A percentile compares a stretch with the other conserved stretches of the same genome.
Evolutionary conservation across 2,888 invertebrate species (phyloP).

Genomic region (Bugulina stolonifera): DNA sequence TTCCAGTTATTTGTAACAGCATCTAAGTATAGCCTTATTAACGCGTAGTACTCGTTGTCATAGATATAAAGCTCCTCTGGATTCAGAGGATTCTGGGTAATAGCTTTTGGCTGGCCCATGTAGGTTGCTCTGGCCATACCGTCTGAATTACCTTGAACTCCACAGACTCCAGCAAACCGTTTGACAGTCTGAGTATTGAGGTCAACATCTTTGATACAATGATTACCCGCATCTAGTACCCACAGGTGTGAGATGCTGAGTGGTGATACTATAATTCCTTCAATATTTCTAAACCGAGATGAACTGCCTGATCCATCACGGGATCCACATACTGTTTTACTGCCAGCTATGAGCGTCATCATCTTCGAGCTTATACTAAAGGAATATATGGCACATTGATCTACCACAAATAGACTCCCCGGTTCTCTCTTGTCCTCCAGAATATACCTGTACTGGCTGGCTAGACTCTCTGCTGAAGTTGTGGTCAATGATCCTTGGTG

Average conservation of each 20-base stretch:
- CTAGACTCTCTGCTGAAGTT: not conserved
- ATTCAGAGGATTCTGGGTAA: not conserved
- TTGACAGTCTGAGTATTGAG: not conserved
- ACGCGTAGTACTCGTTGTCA: not conserved
- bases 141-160: not conserved
- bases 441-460: not conserved
- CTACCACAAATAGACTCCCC: not conserved
- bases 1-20: not conserved
- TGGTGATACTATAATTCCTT: not conserved
- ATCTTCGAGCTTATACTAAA: not conserved
- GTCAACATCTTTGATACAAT: not conserved
- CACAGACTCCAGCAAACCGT: not conserved
- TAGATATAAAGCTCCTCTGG: not conserved
- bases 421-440: not conserved
- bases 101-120: not conserved
- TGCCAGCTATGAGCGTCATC: not conserved
- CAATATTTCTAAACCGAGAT: not conserved
- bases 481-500: not conserved
- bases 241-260: not conserved
- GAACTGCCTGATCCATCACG: not conserved
- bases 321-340: not conserved
- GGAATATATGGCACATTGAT: not conserved
- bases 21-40: not conserved
- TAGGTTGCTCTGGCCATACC: not conserved
- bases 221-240: not conserved